These are phyloP conservation scores for Euura saliciscinereae DNA, from an alignment of 1,140 invertebrate species.

Conservation along the genomic window DNA sequence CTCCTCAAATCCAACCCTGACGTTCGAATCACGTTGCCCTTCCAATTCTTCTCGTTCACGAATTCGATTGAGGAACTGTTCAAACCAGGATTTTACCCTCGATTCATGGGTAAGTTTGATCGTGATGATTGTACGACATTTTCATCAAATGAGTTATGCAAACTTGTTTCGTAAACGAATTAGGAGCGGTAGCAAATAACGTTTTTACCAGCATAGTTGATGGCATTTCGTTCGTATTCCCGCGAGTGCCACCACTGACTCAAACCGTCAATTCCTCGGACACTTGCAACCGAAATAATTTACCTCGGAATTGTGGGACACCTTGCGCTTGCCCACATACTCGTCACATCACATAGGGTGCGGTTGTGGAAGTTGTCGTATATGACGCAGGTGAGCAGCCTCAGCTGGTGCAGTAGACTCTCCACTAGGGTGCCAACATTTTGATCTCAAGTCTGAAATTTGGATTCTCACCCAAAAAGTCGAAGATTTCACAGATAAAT, in stretches of 20 bases:
- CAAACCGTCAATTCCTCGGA: conserved; percentile 51
- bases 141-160: no score
- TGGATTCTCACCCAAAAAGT: no score
- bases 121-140: no score
- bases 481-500: no score
- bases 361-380: conserved; percentile 62
- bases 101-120: conserved; percentile 68
- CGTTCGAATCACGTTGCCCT: conserved; percentile 79
- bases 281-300: conserved; percentile 56
- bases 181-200: background rate
- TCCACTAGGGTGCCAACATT: no score
- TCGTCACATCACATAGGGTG: conserved; percentile 57
- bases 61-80: conserved; percentile 69
- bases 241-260: conserved; percentile 58
- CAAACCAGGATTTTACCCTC: conserved; percentile 75
- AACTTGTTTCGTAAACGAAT: no score
- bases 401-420: no score
- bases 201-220: conserved; percentile 44
- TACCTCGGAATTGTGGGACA: conserved; percentile 49
- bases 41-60: conserved; percentile 75
- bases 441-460: no score
- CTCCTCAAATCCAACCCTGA: conserved; percentile 73
- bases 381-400: conserved; percentile 60
- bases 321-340: conserved; percentile 61
- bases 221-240: conserved; percentile 54